A percentile compares a stretch with the other conserved stretches of the same genome.
These are phyloP conservation scores for Tangachromis dhanisi DNA, from an alignment of 2,113 vertebrate genomes.

Conservation along the genomic window DNA sequence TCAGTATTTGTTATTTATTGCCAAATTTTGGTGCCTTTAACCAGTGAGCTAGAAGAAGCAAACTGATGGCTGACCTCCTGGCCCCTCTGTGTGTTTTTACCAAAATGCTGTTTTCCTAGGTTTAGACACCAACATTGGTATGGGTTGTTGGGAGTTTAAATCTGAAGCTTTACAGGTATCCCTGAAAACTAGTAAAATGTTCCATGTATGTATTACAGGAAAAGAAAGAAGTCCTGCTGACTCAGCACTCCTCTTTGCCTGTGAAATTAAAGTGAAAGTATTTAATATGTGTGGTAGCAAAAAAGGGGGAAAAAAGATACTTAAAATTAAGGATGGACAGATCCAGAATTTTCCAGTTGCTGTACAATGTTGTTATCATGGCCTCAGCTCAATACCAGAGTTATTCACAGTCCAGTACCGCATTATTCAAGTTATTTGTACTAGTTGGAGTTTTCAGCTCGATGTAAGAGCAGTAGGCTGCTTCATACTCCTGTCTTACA, in stretches of 20 bases:
- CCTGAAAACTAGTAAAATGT: background rate
- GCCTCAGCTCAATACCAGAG: background rate
- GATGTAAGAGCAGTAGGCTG: background rate
- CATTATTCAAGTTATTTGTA: background rate
- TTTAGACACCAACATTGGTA: background rate
- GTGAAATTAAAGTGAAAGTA: background rate
- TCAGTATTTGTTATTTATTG: background rate
- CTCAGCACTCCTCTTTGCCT: background rate
- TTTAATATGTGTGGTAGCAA: background rate
- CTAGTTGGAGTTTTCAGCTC: background rate
- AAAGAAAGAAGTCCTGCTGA: background rate
- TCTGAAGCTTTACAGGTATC: background rate
- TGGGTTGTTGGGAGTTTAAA: background rate
- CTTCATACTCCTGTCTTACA: background rate
- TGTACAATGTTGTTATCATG: background rate
- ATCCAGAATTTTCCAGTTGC: background rate
- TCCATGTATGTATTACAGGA: background rate
- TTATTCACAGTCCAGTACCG: background rate
- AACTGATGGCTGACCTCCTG: background rate
- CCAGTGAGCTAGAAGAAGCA: background rate
- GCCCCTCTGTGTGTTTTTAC: background rate
- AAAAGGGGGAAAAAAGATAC: accelerated
- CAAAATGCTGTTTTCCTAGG: background rate
- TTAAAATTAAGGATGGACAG: background rate
- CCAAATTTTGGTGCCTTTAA: background rate